Base-by-base conservation (phyloP, 2,113 vertebrate species). In the Toxostoma redivivum region DNA sequence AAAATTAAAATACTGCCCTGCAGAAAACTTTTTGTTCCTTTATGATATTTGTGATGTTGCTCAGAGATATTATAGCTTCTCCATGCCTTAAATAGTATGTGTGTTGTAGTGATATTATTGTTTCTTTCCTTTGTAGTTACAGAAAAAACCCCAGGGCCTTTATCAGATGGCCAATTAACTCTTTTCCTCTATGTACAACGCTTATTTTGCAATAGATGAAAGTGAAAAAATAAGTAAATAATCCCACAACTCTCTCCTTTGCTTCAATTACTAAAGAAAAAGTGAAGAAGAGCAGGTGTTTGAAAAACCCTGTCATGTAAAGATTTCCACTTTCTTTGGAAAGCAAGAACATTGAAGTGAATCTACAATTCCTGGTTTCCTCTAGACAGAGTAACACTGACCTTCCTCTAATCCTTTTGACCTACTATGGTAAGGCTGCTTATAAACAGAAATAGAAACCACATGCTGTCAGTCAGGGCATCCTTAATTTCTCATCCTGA, bases 321-420 rank as follows among this genome's bases (percentile, higher is more conserved):
- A 94, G 88, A 81, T 93, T 93, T 86, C 67, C 28, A 83, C 88
- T 91, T 83, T 74, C 88, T 86, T 94, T 79, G 64, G 80, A 89
- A 92, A 89, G 38, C 33, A 74, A 84, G 76, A 81, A 71, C 48
- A 50, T 23, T 74, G 91, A 77, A 88, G 45, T 33, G 50, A 91
- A 81, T 40, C 60, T 58, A 45, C 69, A 91, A 81, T 91, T 86
- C 28, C 84, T 79, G 37, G 11, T 81, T 96, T 95, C 73, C 66
- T 95, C 73, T 69, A 48, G 94, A 84, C 95, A 91, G 37, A 81
- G 91, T 89, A 87, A 87, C 53, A 31, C 53, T 92, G 83, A 86
- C 89, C 83, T 95, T 81, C 37, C 48, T 95, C 70, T 94, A 95
- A 97, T 95, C 95, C 94, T 87, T 95, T 76, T 94, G 94, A 96